Percentiles rank a stretch among this genome's conserved stretches.
phyloP scores from a whole-genome alignment of 2,113 vertebrate genomes.

The Charina bottae region DNA sequence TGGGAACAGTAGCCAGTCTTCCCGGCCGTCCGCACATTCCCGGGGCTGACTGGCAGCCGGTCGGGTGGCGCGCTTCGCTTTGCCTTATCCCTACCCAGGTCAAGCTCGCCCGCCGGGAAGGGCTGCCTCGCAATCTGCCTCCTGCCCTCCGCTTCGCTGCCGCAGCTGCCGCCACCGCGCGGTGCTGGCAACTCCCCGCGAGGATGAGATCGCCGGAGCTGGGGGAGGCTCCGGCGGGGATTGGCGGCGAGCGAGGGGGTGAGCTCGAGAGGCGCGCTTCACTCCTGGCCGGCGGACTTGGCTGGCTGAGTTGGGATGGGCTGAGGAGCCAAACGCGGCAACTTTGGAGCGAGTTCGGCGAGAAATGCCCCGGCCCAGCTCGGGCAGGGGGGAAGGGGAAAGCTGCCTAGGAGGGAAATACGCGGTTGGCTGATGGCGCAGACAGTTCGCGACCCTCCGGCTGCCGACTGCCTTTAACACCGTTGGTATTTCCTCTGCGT shows the following conservation, averaged over 20 bases:
- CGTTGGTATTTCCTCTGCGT: background rate
- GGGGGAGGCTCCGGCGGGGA: background rate
- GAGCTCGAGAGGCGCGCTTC: background rate
- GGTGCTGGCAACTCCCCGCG: background rate
- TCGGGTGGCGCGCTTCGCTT: background rate
- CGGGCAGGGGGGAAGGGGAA: background rate
- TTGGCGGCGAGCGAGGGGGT: background rate
- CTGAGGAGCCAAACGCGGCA: background rate
- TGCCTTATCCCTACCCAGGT: background rate
- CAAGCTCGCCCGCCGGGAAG: background rate
- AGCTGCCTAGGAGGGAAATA: background rate
- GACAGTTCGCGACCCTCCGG: background rate
- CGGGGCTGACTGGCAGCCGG: background rate
- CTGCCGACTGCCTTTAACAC: background rate
- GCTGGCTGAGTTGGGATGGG: background rate
- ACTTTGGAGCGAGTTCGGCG: conserved; percentile 9
- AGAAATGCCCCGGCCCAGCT: too few relatives aligned
- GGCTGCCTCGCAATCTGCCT: background rate
- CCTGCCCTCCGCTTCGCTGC: background rate
- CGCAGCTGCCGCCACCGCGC: background rate
- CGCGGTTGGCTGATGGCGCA: background rate
- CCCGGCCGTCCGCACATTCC: background rate
- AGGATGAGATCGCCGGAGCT: background rate
- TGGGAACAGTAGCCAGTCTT: background rate
- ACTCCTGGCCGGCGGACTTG: background rate